phyloP scores from a whole-genome alignment of 2,888 invertebrate genomes.

The Apantesis nais region DNA sequence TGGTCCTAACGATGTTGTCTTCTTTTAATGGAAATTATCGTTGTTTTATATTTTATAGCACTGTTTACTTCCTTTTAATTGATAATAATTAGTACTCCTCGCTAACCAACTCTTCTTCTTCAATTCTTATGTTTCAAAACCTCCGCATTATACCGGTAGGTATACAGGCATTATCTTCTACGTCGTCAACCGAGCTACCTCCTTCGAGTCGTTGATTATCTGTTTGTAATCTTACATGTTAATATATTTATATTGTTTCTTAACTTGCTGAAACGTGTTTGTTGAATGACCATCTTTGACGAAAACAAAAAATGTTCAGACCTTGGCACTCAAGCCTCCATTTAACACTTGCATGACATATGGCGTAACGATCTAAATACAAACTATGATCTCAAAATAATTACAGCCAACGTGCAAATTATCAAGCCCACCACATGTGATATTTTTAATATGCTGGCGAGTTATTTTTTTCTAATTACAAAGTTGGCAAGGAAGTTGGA shows the following conservation, averaged over 20 bases:
- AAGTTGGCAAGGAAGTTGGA: constrained; percentile 81
- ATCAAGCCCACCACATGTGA: constrained; percentile 62
- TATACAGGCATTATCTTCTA: background rate
- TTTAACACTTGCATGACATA: constrained; percentile 56
- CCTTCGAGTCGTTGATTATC: background rate
- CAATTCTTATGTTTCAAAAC: background rate
- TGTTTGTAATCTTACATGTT: background rate
- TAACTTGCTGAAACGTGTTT: background rate
- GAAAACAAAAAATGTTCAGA: constrained; percentile 3
- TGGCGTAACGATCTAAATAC: constrained; percentile 62
- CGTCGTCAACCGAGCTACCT: background rate
- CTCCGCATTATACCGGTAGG: too few relatives aligned
- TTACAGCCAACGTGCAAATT: constrained; percentile 61
- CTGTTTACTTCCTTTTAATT: too few relatives aligned
- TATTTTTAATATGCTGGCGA: constrained; percentile 60
- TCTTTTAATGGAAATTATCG: too few relatives aligned
- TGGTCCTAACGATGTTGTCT: too few relatives aligned
- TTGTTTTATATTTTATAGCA: too few relatives aligned
- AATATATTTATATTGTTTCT: background rate
- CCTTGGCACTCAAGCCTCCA: constrained; percentile 18
- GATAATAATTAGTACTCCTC: background rate
- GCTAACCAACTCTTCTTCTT: background rate
- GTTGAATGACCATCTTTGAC: background rate
- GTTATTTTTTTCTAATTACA: constrained; percentile 78
- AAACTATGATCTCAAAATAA: constrained; percentile 67